A percentile compares a stretch with the other conserved stretches of the same genome.
Evolutionary conservation across 2,888 invertebrate genomes (phyloP).

Genomic region (Lochmaea capreae): DNA sequence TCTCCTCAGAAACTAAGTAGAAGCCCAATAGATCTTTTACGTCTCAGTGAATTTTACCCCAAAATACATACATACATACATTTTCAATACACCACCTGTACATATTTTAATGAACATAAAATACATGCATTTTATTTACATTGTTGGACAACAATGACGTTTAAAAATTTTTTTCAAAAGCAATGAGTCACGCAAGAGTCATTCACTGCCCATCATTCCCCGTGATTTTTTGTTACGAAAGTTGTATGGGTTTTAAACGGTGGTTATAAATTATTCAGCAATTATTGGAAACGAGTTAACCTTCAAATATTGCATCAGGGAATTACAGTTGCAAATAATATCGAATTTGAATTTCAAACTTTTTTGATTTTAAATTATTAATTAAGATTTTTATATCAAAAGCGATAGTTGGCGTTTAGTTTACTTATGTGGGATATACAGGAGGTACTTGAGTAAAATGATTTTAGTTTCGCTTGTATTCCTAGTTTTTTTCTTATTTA

Average conservation of each 20-base stretch:
- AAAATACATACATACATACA: too few species aligned
- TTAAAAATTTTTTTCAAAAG: not conserved
- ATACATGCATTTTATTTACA: too few species aligned
- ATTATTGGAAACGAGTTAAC: conserved; percentile 3
- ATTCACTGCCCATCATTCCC: not conserved
- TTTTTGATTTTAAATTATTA: not conserved
- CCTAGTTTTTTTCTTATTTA: too few species aligned
- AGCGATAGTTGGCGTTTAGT: not conserved
- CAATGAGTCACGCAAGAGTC: not conserved
- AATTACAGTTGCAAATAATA: not conserved
- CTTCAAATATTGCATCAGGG: conserved; percentile 5
- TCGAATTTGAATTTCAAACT: not conserved
- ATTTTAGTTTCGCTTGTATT: too few species aligned
- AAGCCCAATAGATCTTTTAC: too few species aligned
- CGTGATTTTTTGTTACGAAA: not conserved
- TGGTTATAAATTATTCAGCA: not conserved
- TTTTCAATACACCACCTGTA: too few species aligned
- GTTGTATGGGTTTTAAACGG: not conserved
- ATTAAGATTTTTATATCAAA: not conserved
- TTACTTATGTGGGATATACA: too few species aligned
- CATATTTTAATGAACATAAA: too few species aligned
- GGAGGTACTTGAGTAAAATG: too few species aligned
- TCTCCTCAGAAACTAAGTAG: too few species aligned
- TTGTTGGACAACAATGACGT: not conserved
- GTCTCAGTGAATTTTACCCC: too few species aligned